Evolutionary conservation across 2,888 invertebrate species (phyloP), one percentile per base, ranked within the genome.

Genomic region (Galerucella pusilla): DNA sequence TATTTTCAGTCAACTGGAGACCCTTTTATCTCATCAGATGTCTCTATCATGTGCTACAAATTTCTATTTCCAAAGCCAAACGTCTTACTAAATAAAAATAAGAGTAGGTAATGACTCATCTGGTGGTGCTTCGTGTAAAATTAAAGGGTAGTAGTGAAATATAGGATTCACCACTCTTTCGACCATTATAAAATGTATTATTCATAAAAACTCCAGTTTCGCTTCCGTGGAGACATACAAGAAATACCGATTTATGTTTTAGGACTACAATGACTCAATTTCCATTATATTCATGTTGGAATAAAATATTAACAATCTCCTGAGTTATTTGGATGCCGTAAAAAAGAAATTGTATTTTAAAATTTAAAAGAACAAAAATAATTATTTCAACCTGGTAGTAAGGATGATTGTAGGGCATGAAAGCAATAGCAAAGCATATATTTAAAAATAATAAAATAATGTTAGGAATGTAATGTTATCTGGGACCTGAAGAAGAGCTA

Each of bases 1-100:
- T 20, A 20, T 20, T 20, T 20, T 20, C 20, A 20, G 1, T 20
- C 20, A 20, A 20, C 20, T 20, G 20, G 20, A 20, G 20, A 20
- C 20, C 20, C 81, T 78, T 81, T 79, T 79, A 81, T 81, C 79
- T 80, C 78, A 79, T 79, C 81, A 81, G 79, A 81, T 81, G 80
- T 80, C 79, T 75, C 77, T 79, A 80, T 79, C 81, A 81, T 78
- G 76, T 75, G 79, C 77, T 77, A 80, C 77, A 74, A 77, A 77
- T 78, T 75, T 70, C 68, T 73, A 77, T 77, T 77, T 75, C 73
- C 61, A 70, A 75, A 77, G 69, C 71, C 70, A 63, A 74, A 71
- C 49, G 70, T 68, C 76, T 68, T 57, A 76, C 63, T 76, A 76
- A 74, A 74, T 70, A 76, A 76, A 74, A 74, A 71, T 73, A 68